Conservation (phyloP, 2,113 vertebrate genomes). For the Hipposideros armiger region DNA sequence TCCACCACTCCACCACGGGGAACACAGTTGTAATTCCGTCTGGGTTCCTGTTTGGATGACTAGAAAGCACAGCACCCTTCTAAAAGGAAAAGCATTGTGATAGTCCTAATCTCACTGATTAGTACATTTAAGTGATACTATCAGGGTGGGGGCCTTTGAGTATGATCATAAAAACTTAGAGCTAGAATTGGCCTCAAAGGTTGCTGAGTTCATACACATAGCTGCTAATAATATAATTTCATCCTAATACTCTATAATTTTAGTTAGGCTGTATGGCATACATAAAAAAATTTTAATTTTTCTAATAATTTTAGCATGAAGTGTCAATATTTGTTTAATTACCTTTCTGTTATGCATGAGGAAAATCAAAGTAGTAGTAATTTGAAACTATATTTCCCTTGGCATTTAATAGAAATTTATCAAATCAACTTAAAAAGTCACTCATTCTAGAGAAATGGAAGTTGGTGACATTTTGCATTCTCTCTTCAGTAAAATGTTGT, state of each 20-base stretch:
- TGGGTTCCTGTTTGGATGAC: rapidly evolving
- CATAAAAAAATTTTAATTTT: background rate
- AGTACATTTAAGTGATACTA: background rate
- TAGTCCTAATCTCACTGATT: no score
- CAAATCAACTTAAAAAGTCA: background rate
- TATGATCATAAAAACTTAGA: background rate
- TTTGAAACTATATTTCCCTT: background rate
- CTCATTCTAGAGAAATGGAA: background rate
- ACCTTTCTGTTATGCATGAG: background rate
- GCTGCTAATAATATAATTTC: background rate
- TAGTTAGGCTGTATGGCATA: background rate
- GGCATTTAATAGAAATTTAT: conserved; percentile 12
- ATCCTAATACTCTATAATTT: background rate
- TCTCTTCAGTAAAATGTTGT: background rate
- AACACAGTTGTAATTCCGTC: background rate
- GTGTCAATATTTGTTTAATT: background rate
- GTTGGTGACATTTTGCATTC: background rate
- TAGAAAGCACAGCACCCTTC: background rate
- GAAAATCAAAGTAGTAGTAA: background rate
- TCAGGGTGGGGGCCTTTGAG: no score
- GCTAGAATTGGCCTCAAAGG: background rate
- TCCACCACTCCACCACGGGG: no score
- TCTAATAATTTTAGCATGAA: background rate
- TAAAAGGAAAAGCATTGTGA: background rate
- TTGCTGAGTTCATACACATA: background rate